Base-by-base conservation (phyloP, 2,888 invertebrate genomes). In the Thecocarcelia acutangulata region DNA sequence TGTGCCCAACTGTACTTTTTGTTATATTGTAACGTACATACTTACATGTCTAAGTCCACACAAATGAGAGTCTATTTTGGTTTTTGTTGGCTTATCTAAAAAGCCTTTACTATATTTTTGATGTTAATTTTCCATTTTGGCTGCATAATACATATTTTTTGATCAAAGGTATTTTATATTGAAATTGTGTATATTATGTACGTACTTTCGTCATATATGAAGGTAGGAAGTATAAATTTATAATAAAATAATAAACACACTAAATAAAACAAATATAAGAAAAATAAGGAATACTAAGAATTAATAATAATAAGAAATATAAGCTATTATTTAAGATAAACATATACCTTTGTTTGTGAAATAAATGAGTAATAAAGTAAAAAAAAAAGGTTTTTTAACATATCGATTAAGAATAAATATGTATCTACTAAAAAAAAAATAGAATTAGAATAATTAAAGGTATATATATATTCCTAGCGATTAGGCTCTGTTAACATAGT, bases 1-100 rank as follows among this genome's bases (percentile, higher is more conserved):
- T 24, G 52, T 12, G 12, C 4, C 3, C 42, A 54, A 68, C 52
- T 54, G 52, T 68, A 54, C 42, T 61, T 61, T 58, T 58, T 19
- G 6, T 15, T 3, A 33, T 9, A 33, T 9, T 33, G 33, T 33
- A 9, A 9, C 33, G 8, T 33, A 33, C 24, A 2, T 5, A 5
- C 5, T 3, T 3, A 24, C 24, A 24, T n/a, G n/a, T n/a, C n/a
- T 28, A 33, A 33, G 8, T 33, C 33, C 33, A 9, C 33, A 5
- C 33, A 46, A 46, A 17, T n/a, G 17, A 46, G 21, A 50, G 24
- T 19, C 50, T 33, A 8, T 33, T 33, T n/a, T n/a, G n/a, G 33
- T 33, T 1, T 21, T 79, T 75, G 79, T 63, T 69, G 83, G 74
- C 77, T 78, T 77, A 63, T 37, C 66, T 42, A 37, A 72, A 74